These are phyloP conservation scores for Plodia interpunctella DNA, from an alignment of 1,140 invertebrate species.

Conservation along the genomic window DNA sequence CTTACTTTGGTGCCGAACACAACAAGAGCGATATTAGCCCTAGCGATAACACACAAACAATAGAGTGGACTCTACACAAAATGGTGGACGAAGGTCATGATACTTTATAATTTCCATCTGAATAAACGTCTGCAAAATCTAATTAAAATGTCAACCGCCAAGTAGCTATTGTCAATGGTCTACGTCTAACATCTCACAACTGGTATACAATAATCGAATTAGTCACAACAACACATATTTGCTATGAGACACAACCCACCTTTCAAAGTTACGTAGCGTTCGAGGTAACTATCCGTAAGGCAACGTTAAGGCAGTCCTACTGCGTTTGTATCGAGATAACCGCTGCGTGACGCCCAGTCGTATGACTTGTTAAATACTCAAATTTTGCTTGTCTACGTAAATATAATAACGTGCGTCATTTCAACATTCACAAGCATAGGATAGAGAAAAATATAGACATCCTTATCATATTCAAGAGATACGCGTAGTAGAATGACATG, in stretches of 20 bases:
- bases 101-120: background rate
- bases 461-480: too few relatives aligned
- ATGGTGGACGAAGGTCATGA: background rate
- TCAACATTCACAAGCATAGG: too few relatives aligned
- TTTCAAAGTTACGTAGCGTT: conserved; percentile 26
- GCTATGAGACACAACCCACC: conserved; percentile 31
- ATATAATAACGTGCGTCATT: too few relatives aligned
- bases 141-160: background rate
- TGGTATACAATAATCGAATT: conserved; percentile 17
- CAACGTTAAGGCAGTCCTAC: conserved; percentile 25
- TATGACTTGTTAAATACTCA: too few relatives aligned
- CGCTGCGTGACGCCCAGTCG: too few relatives aligned
- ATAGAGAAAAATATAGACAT: too few relatives aligned
- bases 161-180: background rate
- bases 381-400: too few relatives aligned
- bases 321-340: conserved; percentile 7
- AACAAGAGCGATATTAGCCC: too few relatives aligned
- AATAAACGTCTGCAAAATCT: background rate
- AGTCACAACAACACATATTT: conserved; percentile 33
- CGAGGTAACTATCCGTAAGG: conserved; percentile 23
- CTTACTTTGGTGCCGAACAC: too few relatives aligned
- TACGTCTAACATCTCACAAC: background rate
- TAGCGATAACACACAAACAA: too few relatives aligned
- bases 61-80: too few relatives aligned
- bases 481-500: too few relatives aligned